Evolutionary conservation across 2,888 invertebrate genomes (phyloP).

Genomic region (Gastrophysa polygoni): DNA sequence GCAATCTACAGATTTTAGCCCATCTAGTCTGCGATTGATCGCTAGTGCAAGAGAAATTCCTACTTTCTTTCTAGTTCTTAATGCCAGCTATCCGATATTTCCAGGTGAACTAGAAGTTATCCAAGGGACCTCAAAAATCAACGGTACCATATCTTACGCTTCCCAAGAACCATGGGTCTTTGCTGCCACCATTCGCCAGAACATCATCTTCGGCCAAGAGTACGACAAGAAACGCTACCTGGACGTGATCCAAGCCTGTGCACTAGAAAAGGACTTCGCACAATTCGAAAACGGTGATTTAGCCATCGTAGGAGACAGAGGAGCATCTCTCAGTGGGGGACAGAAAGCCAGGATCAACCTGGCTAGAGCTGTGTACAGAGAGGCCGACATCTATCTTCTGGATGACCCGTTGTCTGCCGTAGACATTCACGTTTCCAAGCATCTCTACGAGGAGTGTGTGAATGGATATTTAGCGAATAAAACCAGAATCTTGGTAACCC

Average conservation of each 20-base stretch:
- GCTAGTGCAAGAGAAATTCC: too few species aligned
- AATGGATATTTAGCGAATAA: slow-evolving; percentile 68
- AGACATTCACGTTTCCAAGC: slow-evolving; percentile 75
- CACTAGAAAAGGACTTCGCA: slow-evolving; percentile 74
- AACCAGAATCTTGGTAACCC: slow-evolving; percentile 80
- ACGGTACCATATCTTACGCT: slow-evolving; percentile 74
- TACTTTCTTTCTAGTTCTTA: too few species aligned
- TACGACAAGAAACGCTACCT: slow-evolving; percentile 66
- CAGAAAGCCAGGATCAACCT: slow-evolving; percentile 78
- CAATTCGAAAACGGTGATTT: slow-evolving; percentile 72
- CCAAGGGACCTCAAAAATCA: slow-evolving; percentile 67
- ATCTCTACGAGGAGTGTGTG: slow-evolving; percentile 80
- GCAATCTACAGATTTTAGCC: too few species aligned
- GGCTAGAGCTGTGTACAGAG: slow-evolving; percentile 72
- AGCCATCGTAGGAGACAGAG: slow-evolving; percentile 80
- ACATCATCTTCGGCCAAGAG: slow-evolving; percentile 79
- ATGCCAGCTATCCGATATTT: not conserved
- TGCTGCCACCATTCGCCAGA: slow-evolving; percentile 77
- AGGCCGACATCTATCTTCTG: slow-evolving; percentile 76
- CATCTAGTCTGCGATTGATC: too few species aligned
- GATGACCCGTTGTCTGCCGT: slow-evolving; percentile 83
- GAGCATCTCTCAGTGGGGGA: slow-evolving; percentile 82
- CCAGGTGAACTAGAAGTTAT: slow-evolving; percentile 63
- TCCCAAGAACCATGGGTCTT: slow-evolving; percentile 88
- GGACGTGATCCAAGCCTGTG: slow-evolving; percentile 68